Conservation (phyloP, 2,797 vertebrate species). For the Girardinus metallicus region DNA sequence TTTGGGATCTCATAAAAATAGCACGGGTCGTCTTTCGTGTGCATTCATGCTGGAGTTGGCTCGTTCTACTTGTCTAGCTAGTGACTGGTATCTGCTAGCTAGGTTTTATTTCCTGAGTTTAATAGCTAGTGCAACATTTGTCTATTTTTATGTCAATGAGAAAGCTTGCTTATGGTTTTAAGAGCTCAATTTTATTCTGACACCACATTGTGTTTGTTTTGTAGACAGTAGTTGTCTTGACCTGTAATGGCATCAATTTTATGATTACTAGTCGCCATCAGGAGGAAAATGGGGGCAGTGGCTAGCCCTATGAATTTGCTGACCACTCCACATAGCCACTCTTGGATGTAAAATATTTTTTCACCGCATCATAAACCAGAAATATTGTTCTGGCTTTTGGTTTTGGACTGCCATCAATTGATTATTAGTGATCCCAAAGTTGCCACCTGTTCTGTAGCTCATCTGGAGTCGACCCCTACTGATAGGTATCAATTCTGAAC, state of each 20-base stretch:
- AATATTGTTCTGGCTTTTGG: background rate
- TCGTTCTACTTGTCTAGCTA: background rate
- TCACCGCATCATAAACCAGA: background rate
- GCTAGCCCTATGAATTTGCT: background rate
- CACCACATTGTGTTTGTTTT: background rate
- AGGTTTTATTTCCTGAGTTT: background rate
- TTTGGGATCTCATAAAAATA: background rate
- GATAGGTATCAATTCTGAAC: background rate
- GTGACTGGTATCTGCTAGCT: background rate
- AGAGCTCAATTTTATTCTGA: background rate
- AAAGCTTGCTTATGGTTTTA: background rate
- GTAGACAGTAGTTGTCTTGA: background rate
- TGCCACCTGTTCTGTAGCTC: background rate
- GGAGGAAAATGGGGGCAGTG: background rate
- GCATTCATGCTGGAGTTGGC: background rate
- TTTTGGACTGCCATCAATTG: background rate
- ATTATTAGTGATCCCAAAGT: background rate
- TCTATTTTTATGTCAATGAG: background rate
- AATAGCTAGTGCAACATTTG: background rate
- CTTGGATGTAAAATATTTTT: background rate
- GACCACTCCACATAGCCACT: background rate
- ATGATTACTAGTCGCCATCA: background rate
- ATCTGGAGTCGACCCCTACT: background rate
- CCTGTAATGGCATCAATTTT: background rate
- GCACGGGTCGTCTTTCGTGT: background rate